Evolutionary conservation across 2,888 invertebrate species (phyloP), one percentile per base, ranked within the genome.

Genomic region (Melitaea athalia): DNA sequence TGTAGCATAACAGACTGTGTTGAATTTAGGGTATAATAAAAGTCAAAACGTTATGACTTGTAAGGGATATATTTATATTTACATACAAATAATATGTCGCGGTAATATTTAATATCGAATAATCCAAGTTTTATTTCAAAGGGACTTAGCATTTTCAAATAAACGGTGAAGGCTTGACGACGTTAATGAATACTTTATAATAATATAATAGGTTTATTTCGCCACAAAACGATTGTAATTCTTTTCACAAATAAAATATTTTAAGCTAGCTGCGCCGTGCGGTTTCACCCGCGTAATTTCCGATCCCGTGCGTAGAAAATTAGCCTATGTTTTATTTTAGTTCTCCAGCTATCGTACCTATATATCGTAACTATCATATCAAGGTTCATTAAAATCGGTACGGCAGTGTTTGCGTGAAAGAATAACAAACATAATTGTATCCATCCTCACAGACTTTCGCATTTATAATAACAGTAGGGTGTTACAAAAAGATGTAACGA

Each of bases 71-170:
- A 49, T n/a, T 49, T 49, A n/a, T n/a, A 49, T 49, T n/a, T 49
- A n/a, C 47, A n/a, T 49, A 14, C 47, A 49, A n/a, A 49, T 49
- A 49, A n/a, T 49, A 49, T n/a, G 47, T 14, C 38, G 38, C 17
- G 33, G 47, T 49, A 57, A 49, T 63, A 63, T 52, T 55, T 64
- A 33, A 53, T 57, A 55, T 57, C 57, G 47, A 57, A 64, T 64
- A 64, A 57, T 49, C 57, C 57, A 33, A 47, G 64, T 57, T 59
- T 38, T 38, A 47, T 17, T 64, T 57, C 57, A 57, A 63, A 49
- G 14, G n/a, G 14, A 49, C n/a, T 49, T 49, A n/a, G 47, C 14
- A 49, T 49, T 49, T 14, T 49, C n/a, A 49, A n/a, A 49, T 49
- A 49, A 49, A 49, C 47, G n/a, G 3, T n/a, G 47, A n/a, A n/a